Evolutionary conservation across 2,888 invertebrate genomes (phyloP), one percentile per base, ranked within the genome.

Genomic region (Molanna angustata): DNA sequence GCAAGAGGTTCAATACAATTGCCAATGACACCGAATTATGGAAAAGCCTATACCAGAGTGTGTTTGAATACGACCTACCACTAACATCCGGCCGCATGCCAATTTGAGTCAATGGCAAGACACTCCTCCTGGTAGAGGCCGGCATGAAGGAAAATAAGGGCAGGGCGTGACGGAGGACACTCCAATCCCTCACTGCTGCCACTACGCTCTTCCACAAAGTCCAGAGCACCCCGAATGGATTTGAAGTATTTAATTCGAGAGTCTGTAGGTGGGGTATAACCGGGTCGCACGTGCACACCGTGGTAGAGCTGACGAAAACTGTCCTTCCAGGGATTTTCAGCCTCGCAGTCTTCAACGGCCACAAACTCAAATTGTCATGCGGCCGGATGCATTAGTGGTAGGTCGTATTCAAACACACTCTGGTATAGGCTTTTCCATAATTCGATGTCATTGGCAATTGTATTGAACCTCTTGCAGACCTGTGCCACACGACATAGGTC

Each of bases 291-390:
- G 69, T 97, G 96, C 22, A 95, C 86, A 21, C 95, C 96, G 60
- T 90, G 84, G 70, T 94, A 94, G 57, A 98, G 80, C 72, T 96
- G 95, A 62, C 89, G 83, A 72, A 98, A 97, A 68, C 96, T 96
- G 69, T 98, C 97, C 72, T 97, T 98, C 98, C 98, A 99, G 95
- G 94, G 78, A 98, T 98, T 51, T 74, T 88, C 82, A 62, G 87
- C 86, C 56, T 93, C 94, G 27, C 90, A 90, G 64, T 94, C 94
- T 65, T 94, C 92, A 0, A 90, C 85, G 54, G 93, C 88, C 50
- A 95, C 81, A 69, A 98, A 96, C 65, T 94, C 90, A 71, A 94
- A 98, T 71, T 91, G 90, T 71, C 92, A 90, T 14, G 90, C 82
- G 43, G 88, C 88, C 4, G 92, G 88, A 72, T 94, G 94, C 73